A percentile compares a stretch with the other conserved stretches of the same genome.
These are phyloP conservation scores for Procambarus virginalis DNA, from an alignment of 1,140 invertebrate genomes.

Conservation along the genomic window DNA sequence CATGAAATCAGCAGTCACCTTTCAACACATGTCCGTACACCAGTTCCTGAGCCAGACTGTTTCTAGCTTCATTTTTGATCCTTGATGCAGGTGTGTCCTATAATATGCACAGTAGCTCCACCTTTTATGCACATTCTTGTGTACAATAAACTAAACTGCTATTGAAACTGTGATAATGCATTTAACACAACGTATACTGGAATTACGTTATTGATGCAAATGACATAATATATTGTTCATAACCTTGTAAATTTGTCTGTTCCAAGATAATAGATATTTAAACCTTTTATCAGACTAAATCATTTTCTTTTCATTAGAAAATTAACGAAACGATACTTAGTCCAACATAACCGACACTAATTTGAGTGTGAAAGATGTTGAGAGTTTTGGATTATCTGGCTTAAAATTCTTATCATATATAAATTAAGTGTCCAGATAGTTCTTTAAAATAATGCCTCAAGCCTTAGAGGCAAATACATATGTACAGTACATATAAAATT, in stretches of 20 bases:
- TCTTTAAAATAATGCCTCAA: background rate
- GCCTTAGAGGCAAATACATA: background rate
- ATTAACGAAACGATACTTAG: background rate
- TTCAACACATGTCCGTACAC: background rate
- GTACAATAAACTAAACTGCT: constrained; percentile 51
- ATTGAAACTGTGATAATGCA: constrained; percentile 64
- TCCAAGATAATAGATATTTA: constrained; percentile 50
- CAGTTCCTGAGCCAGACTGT: constrained; percentile 14
- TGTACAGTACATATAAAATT: background rate
- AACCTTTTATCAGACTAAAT: constrained; percentile 14
- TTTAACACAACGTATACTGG: constrained; percentile 59
- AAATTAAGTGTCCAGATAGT: background rate
- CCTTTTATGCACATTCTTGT: constrained; percentile 42
- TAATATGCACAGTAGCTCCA: constrained; percentile 34
- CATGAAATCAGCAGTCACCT: background rate
- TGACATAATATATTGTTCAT: constrained; percentile 51
- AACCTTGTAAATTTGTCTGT: constrained; percentile 40
- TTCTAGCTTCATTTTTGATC: constrained; percentile 25
- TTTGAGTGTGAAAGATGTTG: constrained; percentile 35
- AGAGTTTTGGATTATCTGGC: constrained; percentile 1
- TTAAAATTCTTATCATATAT: background rate
- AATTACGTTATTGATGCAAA: constrained; percentile 56
- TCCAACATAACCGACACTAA: constrained; percentile 18
- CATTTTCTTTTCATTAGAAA: constrained; percentile 22
- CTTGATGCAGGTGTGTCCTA: background rate